Percentiles rank a stretch among this genome's conserved stretches.
phyloP scores from a whole-genome alignment of 2,888 invertebrate species.

The Cremastinae sp. region DNA sequence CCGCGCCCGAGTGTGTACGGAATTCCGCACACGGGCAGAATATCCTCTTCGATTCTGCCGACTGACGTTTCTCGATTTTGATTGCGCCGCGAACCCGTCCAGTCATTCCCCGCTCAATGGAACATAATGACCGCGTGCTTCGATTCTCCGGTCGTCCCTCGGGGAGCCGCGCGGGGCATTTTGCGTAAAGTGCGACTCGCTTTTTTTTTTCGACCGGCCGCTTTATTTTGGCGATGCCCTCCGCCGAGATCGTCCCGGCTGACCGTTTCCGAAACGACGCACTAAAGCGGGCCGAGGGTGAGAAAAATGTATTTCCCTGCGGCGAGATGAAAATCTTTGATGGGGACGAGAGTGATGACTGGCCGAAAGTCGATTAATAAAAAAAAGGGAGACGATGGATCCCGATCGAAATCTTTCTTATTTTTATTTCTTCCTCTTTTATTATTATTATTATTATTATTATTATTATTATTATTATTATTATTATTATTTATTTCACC shows the following conservation, averaged over 20 bases:
- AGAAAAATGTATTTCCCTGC: constrained; percentile 1
- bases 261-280: constrained; percentile 27
- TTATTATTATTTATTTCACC: too few species aligned
- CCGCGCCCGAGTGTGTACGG: constrained; percentile 39
- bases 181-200: not conserved
- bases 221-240: not conserved
- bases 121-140: constrained; percentile 46
- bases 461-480: too few species aligned
- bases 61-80: constrained; percentile 43
- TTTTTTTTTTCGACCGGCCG: not conserved
- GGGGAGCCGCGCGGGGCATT: not conserved
- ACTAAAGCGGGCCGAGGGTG: constrained; percentile 5
- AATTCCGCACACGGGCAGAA: constrained; percentile 45
- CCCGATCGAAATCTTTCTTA: constrained; percentile 30
- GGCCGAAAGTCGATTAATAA: constrained; percentile 28
- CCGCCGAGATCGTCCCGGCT: not conserved
- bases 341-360: constrained; percentile 27
- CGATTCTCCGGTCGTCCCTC: constrained; percentile 33
- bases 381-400: not conserved
- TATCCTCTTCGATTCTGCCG: constrained; percentile 60
- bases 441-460: too few species aligned
- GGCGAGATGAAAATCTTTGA: constrained; percentile 22
- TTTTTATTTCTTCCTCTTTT: not conserved
- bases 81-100: constrained; percentile 53
- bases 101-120: constrained; percentile 57